Evolutionary conservation across 2,797 vertebrate genomes (phyloP), one percentile per base, ranked within the genome.

Genomic region (Chromis chromis): DNA sequence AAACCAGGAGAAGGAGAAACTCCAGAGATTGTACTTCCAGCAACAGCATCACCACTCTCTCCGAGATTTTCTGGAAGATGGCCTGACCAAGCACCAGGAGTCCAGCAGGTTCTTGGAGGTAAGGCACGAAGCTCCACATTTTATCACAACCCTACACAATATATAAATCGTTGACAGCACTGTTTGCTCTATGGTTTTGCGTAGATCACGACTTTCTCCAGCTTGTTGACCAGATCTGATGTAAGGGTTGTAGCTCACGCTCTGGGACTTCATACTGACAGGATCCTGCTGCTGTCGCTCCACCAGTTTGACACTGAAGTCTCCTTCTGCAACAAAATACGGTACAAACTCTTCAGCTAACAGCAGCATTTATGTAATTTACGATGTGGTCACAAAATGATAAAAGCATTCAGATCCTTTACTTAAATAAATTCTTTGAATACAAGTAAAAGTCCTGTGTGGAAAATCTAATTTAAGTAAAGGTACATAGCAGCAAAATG

Each of bases 231-330:
- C 42, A 90, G 84, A 84, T 82, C 83, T 31, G 94, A 95, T 56
- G 61, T 94, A 21, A 91, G 69, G 28, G 72, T 68, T 16, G 19
- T 94, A 49, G 84, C 88, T 21, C 78, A 79, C 0, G 74, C 85
- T 40, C 71, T 95, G 8, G 86, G 81, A 49, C 70, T 94, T 36
- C 77, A 82, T 2, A 79, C 65, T 0, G 76, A 91, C 21, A 62
- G 56, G 21, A 77, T 94, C 58, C 89, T 91, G n/a, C 79, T 95
- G 53, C 88, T 95, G 5, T 95, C 92, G 0, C 88, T 95, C 28
- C 94, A 95, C 80, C 94, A 95, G 85, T 95, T 95, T 85, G 94
- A 95, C 78, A 95, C 94, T 1, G 94, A 95, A 65, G 84, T 86
- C 39, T 94, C 94, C 74, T 95, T 95, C 84, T 93, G 89, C 86